Percentiles rank a stretch among this genome's conserved stretches.
These are phyloP conservation scores for Anser brachyrhynchus DNA, from an alignment of 2,113 vertebrate genomes.

Conservation along the genomic window DNA sequence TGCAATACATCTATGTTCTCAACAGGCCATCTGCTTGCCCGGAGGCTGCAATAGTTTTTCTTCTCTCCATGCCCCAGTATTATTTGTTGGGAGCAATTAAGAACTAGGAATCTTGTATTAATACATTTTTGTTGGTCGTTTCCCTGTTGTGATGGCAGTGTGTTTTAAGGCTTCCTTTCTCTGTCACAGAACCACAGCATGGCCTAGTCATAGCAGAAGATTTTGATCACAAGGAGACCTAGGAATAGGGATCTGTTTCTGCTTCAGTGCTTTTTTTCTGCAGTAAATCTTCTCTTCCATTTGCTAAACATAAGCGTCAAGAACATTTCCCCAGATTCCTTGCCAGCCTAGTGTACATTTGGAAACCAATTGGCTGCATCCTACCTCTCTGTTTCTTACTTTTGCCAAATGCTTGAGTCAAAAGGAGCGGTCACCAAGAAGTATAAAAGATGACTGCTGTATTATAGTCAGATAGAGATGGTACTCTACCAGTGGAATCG, in stretches of 20 bases:
- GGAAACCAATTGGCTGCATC: background rate
- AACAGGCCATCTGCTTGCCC: conserved; percentile 32
- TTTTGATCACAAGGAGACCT: background rate
- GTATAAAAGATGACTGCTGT: background rate
- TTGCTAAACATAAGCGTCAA: background rate
- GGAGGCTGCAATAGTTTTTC: conserved; percentile 23
- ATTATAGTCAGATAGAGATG: background rate
- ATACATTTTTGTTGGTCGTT: background rate
- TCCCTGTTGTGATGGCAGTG: background rate
- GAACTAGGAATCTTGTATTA: background rate
- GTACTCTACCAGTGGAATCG: background rate
- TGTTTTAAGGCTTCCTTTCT: background rate
- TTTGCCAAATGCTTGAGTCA: background rate
- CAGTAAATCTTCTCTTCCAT: background rate
- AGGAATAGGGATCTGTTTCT: background rate
- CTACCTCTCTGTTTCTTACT: background rate
- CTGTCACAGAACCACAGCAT: background rate
- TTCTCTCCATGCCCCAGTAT: background rate
- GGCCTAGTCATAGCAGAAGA: background rate
- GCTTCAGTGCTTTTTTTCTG: background rate
- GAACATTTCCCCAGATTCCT: background rate
- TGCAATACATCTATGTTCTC: background rate
- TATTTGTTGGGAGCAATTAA: background rate
- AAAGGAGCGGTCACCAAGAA: background rate
- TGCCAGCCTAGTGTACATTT: background rate